Evolutionary conservation across 2,113 vertebrate genomes (phyloP), one percentile per base, ranked within the genome.

Genomic region (Myiozetetes cayanensis): DNA sequence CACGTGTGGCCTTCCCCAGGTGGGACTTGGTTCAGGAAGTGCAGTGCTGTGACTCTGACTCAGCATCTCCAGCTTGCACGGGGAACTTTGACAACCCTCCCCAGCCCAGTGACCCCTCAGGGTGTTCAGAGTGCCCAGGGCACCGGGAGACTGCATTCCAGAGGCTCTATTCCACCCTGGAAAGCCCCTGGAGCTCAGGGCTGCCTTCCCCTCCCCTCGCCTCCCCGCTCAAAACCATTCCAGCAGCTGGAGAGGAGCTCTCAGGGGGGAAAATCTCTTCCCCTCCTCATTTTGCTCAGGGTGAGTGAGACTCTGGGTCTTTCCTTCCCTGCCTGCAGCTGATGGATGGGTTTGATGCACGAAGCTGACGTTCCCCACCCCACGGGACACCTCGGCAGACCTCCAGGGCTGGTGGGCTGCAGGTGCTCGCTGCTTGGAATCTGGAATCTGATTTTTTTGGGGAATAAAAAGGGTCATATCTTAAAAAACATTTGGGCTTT

Each of bases 21-120:
- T 35, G 46, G 59, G 74, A 62, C 3, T 9, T 70, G 47, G 30
- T n/a, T 92, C 16, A 12, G 56, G 56, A 31, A n/a, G 27, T 49
- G 14, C 44, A 33, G 28, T 35, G 0, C 0, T 53, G 24, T 61
- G 70, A 2, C 2, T 0, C 14, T 53, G 78, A 6, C 49, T 80
- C 68, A 28, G 58, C 24, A 17, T 19, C 35, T 76, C 44, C 49
- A 33, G 19, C 16, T 56, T n/a, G 19, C 17, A 19, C 0, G 2
- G 71, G 59, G 21, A 17, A 19, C 13, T 63, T 63, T 12, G 50
- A 44, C 28, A 24, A 2, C 24, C 1, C 4, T 41, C n/a, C 19
- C 5, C 46, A 49, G 52, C 24, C 47, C 33, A 31, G 41, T 30
- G 63, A 52, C 31, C n/a, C 46, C 37, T 68, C 22, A 35, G 58